These are phyloP conservation scores for Halichoeres trimaculatus DNA, from an alignment of 2,113 vertebrate species.

Conservation along the genomic window DNA sequence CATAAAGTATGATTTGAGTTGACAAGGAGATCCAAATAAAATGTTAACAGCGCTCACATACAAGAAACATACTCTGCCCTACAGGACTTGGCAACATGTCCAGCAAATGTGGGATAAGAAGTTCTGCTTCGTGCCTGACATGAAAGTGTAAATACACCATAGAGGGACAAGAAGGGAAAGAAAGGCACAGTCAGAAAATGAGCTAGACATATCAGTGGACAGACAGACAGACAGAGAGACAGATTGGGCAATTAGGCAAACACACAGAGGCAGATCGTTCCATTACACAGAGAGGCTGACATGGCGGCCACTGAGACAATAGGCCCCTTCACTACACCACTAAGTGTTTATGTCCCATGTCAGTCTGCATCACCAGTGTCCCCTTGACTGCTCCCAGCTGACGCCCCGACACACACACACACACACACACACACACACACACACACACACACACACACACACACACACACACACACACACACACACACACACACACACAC, in stretches of 20 bases:
- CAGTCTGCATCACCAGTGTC: slow-evolving; percentile 79
- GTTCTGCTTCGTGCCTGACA: slow-evolving; percentile 13
- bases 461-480: slow-evolving; percentile 19
- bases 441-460: slow-evolving; percentile 12
- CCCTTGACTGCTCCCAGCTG: slow-evolving; percentile 77
- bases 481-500: slow-evolving; percentile 10
- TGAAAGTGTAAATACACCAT: slow-evolving; percentile 7
- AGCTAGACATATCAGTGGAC: slow-evolving; percentile 63
- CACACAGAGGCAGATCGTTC: slow-evolving; percentile 67
- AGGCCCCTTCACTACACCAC: slow-evolving; percentile 71
- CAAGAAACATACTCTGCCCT: slow-evolving; percentile 13
- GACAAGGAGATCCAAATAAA: not conserved
- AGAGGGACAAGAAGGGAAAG: slow-evolving; percentile 6
- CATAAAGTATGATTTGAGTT: not conserved
- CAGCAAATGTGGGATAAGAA: slow-evolving; percentile 9
- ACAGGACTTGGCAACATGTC: slow-evolving; percentile 8
- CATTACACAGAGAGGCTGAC: slow-evolving; percentile 66
- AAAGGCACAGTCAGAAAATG: slow-evolving; percentile 34
- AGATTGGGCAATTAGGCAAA: slow-evolving; percentile 78
- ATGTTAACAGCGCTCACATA: slow-evolving; percentile 5
- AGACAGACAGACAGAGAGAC: slow-evolving; percentile 44
- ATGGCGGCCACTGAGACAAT: slow-evolving; percentile 71
- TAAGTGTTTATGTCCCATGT: slow-evolving; percentile 78
- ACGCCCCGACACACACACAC: slow-evolving; percentile 24
- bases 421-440: slow-evolving; percentile 22